Conservation (phyloP, 2,888 invertebrate genomes). For the Leptopterna dolabrata region DNA sequence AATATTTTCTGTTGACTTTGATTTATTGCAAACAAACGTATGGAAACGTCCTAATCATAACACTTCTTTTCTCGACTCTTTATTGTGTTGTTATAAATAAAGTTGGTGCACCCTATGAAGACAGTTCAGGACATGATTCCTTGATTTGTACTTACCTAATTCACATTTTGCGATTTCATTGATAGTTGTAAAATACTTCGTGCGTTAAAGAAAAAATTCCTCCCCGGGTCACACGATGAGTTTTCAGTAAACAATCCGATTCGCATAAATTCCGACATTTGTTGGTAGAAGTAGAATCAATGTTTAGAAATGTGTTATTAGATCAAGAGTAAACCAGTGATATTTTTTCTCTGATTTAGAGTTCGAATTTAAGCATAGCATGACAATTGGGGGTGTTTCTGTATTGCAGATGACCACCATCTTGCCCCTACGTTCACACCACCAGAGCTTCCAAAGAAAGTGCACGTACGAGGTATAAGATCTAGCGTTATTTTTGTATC, state of each 20-base stretch:
- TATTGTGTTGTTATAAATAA: background rate
- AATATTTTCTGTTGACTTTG: background rate
- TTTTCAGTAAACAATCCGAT: background rate
- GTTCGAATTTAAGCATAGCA: constrained; percentile 30
- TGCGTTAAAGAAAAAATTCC: background rate
- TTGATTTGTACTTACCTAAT: too few species aligned
- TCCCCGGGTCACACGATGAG: background rate
- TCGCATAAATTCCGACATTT: background rate
- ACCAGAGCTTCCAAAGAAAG: constrained; percentile 98
- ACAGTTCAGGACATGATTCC: background rate
- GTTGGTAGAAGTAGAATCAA: constrained; percentile 11
- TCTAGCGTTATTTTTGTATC: constrained; percentile 32
- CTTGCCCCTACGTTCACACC: constrained; percentile 98
- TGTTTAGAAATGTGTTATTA: constrained; percentile 8
- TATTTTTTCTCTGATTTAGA: background rate
- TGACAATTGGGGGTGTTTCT: constrained; percentile 64
- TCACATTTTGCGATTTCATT: too few species aligned
- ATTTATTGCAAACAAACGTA: background rate
- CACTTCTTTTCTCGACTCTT: too few species aligned
- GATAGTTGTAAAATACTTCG: background rate
- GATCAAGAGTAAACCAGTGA: background rate
- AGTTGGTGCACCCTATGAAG: background rate
- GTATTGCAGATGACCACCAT: constrained; percentile 95
- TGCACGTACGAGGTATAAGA: constrained; percentile 91
- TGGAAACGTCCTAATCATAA: background rate